Evolutionary conservation across 1,140 invertebrate species (phyloP), one percentile per base, ranked within the genome.

Genomic region (Thrips palmi): DNA sequence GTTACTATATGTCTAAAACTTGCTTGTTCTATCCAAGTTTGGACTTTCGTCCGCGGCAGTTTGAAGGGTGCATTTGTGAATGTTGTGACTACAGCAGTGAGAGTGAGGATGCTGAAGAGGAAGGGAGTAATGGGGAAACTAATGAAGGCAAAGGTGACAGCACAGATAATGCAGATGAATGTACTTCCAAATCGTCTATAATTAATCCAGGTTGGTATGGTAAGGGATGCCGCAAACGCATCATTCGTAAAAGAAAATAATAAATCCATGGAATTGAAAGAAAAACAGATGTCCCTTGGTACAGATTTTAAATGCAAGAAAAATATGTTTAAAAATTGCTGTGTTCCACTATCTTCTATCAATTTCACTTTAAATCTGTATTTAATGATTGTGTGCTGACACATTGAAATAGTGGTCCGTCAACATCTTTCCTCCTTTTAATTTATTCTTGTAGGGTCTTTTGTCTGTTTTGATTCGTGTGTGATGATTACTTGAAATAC

Each of bases 151-250:
- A 43, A 38, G 31, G 36, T 40, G 34, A 43, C 10, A 32, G 43
- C 32, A 39, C 45, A 2, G 31, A 52, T 30, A 33, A 43, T 2
- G 41, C 52, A 4, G 53, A 54, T n/a, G 34, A 49, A 14, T 52
- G 47, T 32, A 41, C 51, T 5, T 49, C 53, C 1, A 45, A 55
- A 36, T 43, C 50, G 14, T 52, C 53, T 25, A 55, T 53, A 1
- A 57, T 61, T 44, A 65, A 70, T 52, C 68, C 69, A n/a, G 69
- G 69, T 2, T 72, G 70, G 70, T 71, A 69, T 51, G 69, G 69
- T 1, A 71, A 71, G 55, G 70, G 70, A 3, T 66, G 63, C 46
- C 55, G 63, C 2, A 67, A 68, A 44, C 60, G 56, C 32, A 56
- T 62, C 38, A 60, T 60, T 17, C 63, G 54, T 44, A 67, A 64